phyloP scores from a whole-genome alignment of 2,888 invertebrate species.

The Agriopis marginaria region DNA sequence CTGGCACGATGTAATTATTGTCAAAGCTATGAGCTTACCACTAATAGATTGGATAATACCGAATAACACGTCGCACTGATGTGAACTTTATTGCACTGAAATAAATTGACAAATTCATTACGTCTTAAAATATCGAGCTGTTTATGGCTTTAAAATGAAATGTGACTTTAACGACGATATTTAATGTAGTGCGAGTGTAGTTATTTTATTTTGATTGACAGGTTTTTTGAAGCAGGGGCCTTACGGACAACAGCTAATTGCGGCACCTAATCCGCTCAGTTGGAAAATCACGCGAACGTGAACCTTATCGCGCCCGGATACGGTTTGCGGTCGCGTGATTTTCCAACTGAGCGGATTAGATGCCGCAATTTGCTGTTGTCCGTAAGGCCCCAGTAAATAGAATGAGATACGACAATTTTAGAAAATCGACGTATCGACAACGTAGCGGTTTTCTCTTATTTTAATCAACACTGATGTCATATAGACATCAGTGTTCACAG shows the following conservation, averaged over 20 bases:
- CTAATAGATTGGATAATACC: not conserved
- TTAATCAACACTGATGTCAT: no score
- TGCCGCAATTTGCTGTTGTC: no score
- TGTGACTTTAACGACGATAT: slow-evolving; percentile 25
- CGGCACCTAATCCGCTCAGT: no score
- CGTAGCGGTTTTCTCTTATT: not conserved
- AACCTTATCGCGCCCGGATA: no score
- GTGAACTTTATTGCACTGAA: slow-evolving; percentile 37
- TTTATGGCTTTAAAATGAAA: slow-evolving; percentile 29
- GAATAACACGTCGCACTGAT: not conserved
- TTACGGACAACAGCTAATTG: no score
- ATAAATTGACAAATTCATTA: slow-evolving; percentile 45
- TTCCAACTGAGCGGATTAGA: no score
- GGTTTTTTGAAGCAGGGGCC: slow-evolving; percentile 13
- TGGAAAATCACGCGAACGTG: no score
- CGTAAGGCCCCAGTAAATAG: no score
- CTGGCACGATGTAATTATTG: slow-evolving; percentile 6
- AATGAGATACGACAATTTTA: not conserved
- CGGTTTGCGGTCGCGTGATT: no score
- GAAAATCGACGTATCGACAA: not conserved
- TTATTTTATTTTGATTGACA: slow-evolving; percentile 17
- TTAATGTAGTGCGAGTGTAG: slow-evolving; percentile 25
- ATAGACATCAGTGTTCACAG: not conserved
- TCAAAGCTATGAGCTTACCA: slow-evolving; percentile 4
- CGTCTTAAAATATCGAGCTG: slow-evolving; percentile 34